These are phyloP conservation scores for Drosophila paranaensis DNA, from an alignment of 2,888 invertebrate genomes.

Conservation along the genomic window DNA sequence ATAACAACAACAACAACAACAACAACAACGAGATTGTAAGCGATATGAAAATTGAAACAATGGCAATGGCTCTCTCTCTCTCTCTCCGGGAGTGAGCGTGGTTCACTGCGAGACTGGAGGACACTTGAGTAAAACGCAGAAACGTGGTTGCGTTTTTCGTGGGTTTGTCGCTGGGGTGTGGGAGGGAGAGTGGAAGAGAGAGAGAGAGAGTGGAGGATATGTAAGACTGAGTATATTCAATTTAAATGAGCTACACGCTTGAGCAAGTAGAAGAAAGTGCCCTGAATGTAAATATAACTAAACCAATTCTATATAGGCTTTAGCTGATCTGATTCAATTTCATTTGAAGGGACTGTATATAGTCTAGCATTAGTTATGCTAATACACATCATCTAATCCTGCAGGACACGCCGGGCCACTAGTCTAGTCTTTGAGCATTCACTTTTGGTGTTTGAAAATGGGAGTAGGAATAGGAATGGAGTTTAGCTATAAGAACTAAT, in stretches of 20 bases:
- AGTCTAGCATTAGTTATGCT: no score
- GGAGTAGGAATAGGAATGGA: no score
- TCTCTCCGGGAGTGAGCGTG: conserved; percentile 20
- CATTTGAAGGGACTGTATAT: no score
- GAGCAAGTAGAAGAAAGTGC: no score
- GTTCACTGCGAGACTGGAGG: conserved; percentile 39
- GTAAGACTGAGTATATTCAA: conserved; percentile 4
- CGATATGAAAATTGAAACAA: conserved; percentile 76
- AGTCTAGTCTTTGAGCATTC: no score
- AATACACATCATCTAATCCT: no score
- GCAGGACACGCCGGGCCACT: no score
- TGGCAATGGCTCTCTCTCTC: conserved; percentile 44
- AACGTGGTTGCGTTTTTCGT: conserved; percentile 73
- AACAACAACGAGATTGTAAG: conserved; percentile 24
- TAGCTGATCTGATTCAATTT: no score
- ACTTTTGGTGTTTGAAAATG: no score
- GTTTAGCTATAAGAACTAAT: no score
- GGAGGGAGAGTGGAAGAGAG: neutral
- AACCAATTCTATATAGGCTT: no score
- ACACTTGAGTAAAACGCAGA: conserved; percentile 70
- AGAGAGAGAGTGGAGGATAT: neutral
- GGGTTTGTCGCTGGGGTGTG: conserved; percentile 14
- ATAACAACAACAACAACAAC: conserved; percentile 22
- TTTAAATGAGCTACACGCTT: conserved; percentile 12
- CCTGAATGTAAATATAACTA: no score